Conservation (phyloP, 2,888 invertebrate genomes). For the Creontiades dilutus region DNA sequence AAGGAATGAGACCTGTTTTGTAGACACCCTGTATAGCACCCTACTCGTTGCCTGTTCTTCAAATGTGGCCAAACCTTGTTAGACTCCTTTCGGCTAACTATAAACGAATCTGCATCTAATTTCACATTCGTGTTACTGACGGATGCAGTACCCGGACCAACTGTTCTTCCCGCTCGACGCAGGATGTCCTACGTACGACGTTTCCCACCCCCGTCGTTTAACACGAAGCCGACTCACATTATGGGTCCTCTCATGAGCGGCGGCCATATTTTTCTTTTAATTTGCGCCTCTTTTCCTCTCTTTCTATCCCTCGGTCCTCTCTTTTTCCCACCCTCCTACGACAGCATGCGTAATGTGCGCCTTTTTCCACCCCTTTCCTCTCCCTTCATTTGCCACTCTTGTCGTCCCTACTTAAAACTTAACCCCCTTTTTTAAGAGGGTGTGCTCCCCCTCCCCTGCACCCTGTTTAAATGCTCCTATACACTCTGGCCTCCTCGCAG, state of each 20-base stretch:
- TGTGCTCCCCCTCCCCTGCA: conserved; percentile 14
- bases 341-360: conserved; percentile 39
- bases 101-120: no score
- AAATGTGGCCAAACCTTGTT: no score
- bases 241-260: conserved; percentile 29
- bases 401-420: conserved; percentile 63
- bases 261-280: conserved; percentile 62
- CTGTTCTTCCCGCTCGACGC: not conserved
- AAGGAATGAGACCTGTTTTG: no score
- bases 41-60: no score
- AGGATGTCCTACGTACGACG: not conserved
- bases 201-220: not conserved
- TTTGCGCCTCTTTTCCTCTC: not conserved
- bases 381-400: conserved; percentile 55
- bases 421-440: conserved; percentile 63
- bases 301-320: not conserved
- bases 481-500: conserved; percentile 58
- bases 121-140: no score
- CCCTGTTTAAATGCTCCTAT: conserved; percentile 65
- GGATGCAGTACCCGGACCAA: not conserved
- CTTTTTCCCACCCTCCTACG: conserved; percentile 2
- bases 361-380: not conserved
- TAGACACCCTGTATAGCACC: no score
- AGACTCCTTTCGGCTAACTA: no score
- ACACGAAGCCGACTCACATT: not conserved